Base-by-base conservation (phyloP, 2,113 vertebrate species). In the Riparia riparia region DNA sequence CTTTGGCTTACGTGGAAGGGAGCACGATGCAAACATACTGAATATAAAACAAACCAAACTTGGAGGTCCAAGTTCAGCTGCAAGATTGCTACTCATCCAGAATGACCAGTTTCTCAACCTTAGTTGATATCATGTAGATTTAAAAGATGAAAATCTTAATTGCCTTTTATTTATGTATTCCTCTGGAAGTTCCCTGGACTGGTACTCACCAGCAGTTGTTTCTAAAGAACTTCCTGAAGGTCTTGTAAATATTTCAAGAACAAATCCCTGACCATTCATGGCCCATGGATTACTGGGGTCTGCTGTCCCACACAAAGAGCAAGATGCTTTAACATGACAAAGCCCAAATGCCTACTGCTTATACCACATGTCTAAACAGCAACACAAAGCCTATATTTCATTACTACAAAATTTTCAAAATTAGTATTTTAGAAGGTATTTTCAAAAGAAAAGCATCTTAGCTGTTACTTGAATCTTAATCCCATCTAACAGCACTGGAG, bases 341-440 rank as follows among this genome's bases (percentile, higher is more conserved):
- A 80, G 8, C 18, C 42, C 32, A 79, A 6, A 5, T 32, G 10
- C 3, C 29, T n/a, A 17, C 34, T 28, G 17, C 32, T 49, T 79
- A 24, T 0, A 14, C 31, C 19, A 37, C 0, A 0, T n/a, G 14
- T 70, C 54, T 86, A 31, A 80, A 76, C 10, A 54, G 29, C 17
- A 79, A 63, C 16, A 51, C 2, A 1, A 94, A 60, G n/a, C 5
- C 24, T 31, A 0, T 14, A 31, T 37, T 88, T 88, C 20, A 71
- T 44, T 1, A 79, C 37, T 19, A 50, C 0, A 6, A 37, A 37
- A 37, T 15, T 25, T 77, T 84, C 12, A 22, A 82, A 82, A 58
- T 64, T 32, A 74, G 4, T 63, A 53, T 25, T 84, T 56, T 32
- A 80, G n/a, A 71, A 84, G 10, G 2, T 34, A 63, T 57, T 85